phyloP scores from a whole-genome alignment of 2,797 vertebrate genomes.

The Diceros bicornis region DNA sequence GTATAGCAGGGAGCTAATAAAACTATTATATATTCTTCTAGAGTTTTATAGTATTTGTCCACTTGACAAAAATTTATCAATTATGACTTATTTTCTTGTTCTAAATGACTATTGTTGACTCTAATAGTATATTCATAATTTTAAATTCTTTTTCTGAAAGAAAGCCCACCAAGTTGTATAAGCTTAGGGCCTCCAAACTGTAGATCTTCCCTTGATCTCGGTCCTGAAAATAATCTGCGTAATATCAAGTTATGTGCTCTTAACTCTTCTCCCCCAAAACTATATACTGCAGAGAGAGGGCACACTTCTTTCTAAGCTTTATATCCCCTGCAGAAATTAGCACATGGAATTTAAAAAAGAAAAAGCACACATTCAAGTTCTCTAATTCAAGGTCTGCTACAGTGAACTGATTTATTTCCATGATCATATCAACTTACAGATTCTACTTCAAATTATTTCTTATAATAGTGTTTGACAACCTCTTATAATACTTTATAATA shows the following conservation, averaged over 20 bases:
- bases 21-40: neutral
- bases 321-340: neutral
- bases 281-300: neutral
- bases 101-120: neutral
- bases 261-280: neutral
- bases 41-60: neutral
- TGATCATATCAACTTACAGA: neutral
- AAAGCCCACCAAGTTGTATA: neutral
- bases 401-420: neutral
- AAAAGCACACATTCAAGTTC: neutral
- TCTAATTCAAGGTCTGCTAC: neutral
- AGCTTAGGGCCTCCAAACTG: neutral
- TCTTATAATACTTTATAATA: slow-evolving; percentile 7
- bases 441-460: slow-evolving; percentile 2
- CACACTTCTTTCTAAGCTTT: neutral
- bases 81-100: neutral
- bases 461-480: neutral
- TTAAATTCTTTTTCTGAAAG: neutral
- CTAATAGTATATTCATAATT: neutral
- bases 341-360: neutral
- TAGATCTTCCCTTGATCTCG: neutral
- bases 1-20: neutral
- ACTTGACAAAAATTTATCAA: neutral
- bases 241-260: neutral
- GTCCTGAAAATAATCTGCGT: neutral